Evolutionary conservation across 2,797 vertebrate genomes (phyloP).

Genomic region (Danio aesculapii): DNA sequence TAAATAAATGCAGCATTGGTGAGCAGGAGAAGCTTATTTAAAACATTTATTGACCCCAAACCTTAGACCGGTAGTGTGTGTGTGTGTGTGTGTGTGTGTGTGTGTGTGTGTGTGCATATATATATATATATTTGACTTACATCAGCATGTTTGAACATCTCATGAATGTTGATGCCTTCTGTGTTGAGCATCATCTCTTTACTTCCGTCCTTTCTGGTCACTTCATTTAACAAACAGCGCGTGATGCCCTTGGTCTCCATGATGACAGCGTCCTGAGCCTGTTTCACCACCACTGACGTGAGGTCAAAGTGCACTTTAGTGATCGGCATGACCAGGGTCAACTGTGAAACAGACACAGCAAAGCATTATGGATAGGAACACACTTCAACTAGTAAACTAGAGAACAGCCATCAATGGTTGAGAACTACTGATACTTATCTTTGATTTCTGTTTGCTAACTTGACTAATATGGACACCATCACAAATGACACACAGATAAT

Average conservation of each 20-base stretch:
- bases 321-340: slow-evolving; percentile 84
- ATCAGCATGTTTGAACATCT: slow-evolving; percentile 88
- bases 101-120: too few relatives aligned
- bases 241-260: slow-evolving; percentile 90
- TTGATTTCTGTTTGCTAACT: too few relatives aligned
- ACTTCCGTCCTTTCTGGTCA: slow-evolving; percentile 73
- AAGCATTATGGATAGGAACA: background rate
- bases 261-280: slow-evolving; percentile 84
- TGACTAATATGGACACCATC: too few relatives aligned
- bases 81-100: too few relatives aligned
- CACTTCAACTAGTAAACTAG: too few relatives aligned
- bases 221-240: slow-evolving; percentile 88
- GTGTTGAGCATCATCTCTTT: slow-evolving; percentile 86
- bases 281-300: slow-evolving; percentile 81
- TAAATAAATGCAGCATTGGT: too few relatives aligned
- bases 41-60: too few relatives aligned
- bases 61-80: too few relatives aligned
- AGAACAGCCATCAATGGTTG: background rate
- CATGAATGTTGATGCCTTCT: slow-evolving; percentile 93
- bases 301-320: slow-evolving; percentile 91
- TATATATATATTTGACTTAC: slow-evolving; percentile 69
- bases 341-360: slow-evolving; percentile 70
- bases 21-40: too few relatives aligned
- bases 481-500: background rate
- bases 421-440: too few relatives aligned